These are phyloP conservation scores for Taxidea taxus DNA, from an alignment of 2,113 vertebrate species.

Conservation along the genomic window DNA sequence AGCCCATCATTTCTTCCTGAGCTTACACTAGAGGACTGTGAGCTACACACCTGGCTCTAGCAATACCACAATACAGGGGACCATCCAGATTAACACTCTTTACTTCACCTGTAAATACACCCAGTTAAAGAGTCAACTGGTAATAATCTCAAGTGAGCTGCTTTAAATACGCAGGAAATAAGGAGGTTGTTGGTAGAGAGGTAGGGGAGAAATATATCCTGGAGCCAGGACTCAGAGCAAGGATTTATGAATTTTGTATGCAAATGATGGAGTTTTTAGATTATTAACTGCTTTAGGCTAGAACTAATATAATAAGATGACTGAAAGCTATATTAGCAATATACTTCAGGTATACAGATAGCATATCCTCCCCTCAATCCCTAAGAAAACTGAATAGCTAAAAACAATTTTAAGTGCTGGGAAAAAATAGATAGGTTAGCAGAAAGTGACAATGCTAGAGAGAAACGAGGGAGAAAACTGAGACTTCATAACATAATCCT, in stretches of 20 bases:
- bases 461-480: not conserved
- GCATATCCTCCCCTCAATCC: not conserved
- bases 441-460: not conserved
- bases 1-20: not conserved
- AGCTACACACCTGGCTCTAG: not conserved
- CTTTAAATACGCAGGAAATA: conserved; percentile 26
- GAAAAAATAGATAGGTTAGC: not conserved
- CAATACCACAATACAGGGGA: not conserved
- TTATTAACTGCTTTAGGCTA: not conserved
- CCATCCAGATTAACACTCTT: not conserved
- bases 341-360: not conserved
- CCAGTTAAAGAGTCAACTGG: not conserved
- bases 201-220: not conserved
- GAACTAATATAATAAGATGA: not conserved
- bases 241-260: not conserved
- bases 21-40: not conserved
- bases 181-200: not conserved
- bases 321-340: not conserved
- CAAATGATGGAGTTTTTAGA: not conserved
- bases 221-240: not conserved
- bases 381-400: not conserved
- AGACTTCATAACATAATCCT: not conserved
- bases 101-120: not conserved
- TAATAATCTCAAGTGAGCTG: not conserved
- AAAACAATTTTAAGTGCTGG: not conserved